phyloP scores from a whole-genome alignment of 1,140 invertebrate species.

The Apis dorsata region DNA sequence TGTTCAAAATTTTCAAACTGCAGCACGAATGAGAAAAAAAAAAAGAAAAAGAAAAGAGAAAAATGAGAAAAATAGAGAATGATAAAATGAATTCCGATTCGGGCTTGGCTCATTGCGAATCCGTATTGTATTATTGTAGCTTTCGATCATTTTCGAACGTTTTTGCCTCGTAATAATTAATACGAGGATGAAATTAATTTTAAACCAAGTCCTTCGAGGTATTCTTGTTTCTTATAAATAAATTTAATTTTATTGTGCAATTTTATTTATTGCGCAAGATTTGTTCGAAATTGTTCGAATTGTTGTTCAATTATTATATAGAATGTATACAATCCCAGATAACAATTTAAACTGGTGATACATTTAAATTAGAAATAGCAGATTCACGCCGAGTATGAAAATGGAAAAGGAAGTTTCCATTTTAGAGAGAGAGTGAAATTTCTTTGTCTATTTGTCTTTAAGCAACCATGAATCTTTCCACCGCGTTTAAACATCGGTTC shows the following conservation, averaged over 20 bases:
- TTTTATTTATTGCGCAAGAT: too few relatives aligned
- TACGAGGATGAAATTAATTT: not conserved
- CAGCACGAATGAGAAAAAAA: not conserved
- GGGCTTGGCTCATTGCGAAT: not conserved
- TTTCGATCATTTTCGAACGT: not conserved
- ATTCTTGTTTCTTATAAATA: too few relatives aligned
- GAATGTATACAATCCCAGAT: too few relatives aligned
- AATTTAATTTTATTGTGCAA: too few relatives aligned
- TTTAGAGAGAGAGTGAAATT: not conserved
- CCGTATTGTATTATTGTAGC: not conserved
- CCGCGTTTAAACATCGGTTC: not conserved
- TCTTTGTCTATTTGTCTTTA: not conserved
- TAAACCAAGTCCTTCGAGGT: too few relatives aligned
- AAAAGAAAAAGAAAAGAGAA: not conserved
- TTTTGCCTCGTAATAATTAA: not conserved
- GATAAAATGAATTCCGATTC: not conserved
- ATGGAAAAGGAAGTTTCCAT: not conserved
- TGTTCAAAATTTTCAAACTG: not conserved
- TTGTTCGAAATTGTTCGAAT: too few relatives aligned
- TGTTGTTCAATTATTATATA: too few relatives aligned
- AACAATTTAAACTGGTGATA: too few relatives aligned
- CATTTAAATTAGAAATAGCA: not conserved
- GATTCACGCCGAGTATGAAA: not conserved
- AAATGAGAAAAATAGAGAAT: not conserved
- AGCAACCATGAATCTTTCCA: not conserved